A percentile compares a stretch with the other conserved stretches of the same genome.
phyloP scores from a whole-genome alignment of 2,888 invertebrate species.

The Ypsolopha sequella region DNA sequence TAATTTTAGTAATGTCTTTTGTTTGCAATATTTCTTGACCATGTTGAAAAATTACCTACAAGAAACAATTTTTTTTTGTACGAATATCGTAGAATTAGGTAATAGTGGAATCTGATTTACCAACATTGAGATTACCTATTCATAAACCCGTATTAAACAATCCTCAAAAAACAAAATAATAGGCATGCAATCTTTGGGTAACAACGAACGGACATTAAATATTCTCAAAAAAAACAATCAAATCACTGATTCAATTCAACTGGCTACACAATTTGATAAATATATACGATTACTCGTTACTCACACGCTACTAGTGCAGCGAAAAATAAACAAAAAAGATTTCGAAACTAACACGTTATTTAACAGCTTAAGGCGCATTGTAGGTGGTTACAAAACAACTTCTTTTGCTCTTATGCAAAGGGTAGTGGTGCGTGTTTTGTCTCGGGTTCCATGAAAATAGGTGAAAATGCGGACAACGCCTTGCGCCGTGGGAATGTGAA shows the following conservation, averaged over 20 bases:
- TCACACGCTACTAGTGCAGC: background rate
- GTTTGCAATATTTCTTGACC: too few relatives aligned
- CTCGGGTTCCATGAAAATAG: constrained; percentile 45
- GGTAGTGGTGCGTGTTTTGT: constrained; percentile 34
- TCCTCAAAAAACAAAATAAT: too few relatives aligned
- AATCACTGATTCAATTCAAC: background rate
- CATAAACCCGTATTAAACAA: too few relatives aligned
- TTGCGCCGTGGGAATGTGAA: constrained; percentile 46
- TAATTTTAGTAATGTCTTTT: too few relatives aligned
- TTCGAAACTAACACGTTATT: constrained; percentile 15
- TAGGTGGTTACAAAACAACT: constrained; percentile 12
- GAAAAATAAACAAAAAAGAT: background rate
- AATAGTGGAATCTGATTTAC: too few relatives aligned
- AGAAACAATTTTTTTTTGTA: too few relatives aligned
- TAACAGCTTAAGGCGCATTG: constrained; percentile 22
- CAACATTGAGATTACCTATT: too few relatives aligned
- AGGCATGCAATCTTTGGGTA: background rate
- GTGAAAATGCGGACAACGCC: constrained; percentile 47
- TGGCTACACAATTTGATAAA: background rate
- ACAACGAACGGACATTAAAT: background rate
- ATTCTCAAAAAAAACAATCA: background rate
- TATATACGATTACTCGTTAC: background rate
- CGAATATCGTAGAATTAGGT: too few relatives aligned
- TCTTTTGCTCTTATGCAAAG: constrained; percentile 37
- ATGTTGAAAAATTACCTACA: too few relatives aligned